Evolutionary conservation across 2,113 vertebrate genomes (phyloP).

Genomic region (Pollachius pollachius): DNA sequence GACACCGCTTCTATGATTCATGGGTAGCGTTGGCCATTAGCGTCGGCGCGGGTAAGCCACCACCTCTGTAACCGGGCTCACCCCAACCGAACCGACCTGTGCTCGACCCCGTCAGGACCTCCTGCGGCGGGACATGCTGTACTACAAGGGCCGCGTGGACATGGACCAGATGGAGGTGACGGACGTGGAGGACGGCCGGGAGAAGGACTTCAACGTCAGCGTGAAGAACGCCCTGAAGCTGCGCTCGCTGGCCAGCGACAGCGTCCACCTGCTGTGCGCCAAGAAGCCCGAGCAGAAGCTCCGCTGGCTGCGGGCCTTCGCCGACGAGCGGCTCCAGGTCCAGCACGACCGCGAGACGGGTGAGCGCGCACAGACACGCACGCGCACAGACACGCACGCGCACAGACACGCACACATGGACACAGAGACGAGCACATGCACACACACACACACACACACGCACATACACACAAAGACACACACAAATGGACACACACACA

Average conservation of each 20-base stretch:
- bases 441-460: too few species aligned
- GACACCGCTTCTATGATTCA: too few species aligned
- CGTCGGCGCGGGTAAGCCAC: too few species aligned
- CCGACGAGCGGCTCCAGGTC: constrained; percentile 87
- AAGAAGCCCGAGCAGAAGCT: constrained; percentile 93
- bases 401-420: too few species aligned
- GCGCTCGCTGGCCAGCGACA: constrained; percentile 67
- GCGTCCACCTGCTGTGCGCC: constrained; percentile 85
- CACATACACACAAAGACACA: too few species aligned
- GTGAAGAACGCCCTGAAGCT: constrained; percentile 90
- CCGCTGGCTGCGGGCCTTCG: constrained; percentile 89
- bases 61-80: too few species aligned
- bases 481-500: too few species aligned
- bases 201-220: constrained; percentile 87
- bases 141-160: constrained; percentile 90
- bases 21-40: too few species aligned
- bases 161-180: constrained; percentile 88
- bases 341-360: constrained; percentile 89
- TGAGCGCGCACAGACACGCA: constrained; percentile 38
- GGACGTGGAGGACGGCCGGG: constrained; percentile 89
- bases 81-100: too few species aligned
- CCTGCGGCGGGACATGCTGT: constrained; percentile 87
- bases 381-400: not conserved
- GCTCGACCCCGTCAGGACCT: constrained; percentile 77
- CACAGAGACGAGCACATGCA: too few species aligned